Percentiles rank a stretch among this genome's conserved stretches.
Evolutionary conservation across 2,888 invertebrate genomes (phyloP).

Genomic region (Lasioglossum leucozonium): DNA sequence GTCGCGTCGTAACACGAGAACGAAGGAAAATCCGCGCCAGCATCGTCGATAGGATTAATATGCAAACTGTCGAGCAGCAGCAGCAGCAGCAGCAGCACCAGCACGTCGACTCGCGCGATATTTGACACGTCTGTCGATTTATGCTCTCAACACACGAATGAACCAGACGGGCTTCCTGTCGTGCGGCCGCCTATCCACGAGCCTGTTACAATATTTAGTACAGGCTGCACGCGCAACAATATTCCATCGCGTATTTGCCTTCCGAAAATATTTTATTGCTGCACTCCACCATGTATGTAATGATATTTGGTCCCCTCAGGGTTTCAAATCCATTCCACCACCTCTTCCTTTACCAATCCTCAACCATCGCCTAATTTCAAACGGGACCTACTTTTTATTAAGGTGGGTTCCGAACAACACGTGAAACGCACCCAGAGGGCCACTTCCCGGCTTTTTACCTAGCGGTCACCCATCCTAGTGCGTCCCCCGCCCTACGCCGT

Average conservation of each 20-base stretch:
- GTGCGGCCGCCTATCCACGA: background rate
- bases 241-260: background rate
- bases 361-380: no score
- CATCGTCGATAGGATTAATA: background rate
- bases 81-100: no score
- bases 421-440: no score
- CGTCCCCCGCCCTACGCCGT: no score
- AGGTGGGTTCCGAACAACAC: no score
- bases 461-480: no score
- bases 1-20: constrained; percentile 1
- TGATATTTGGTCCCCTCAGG: no score
- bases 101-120: background rate
- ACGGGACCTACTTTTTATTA: no score
- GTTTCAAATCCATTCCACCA: no score
- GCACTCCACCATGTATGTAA: no score
- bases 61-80: background rate
- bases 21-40: background rate
- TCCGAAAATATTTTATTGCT: background rate
- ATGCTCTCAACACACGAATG: background rate
- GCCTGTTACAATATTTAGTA: background rate
- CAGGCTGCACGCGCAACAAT: background rate
- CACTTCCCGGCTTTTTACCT: no score
- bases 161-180: background rate
- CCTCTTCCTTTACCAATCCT: no score
- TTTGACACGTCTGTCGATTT: background rate